These are phyloP conservation scores for Toxotes lorentzi DNA, from an alignment of 2,797 vertebrate species.

Conservation along the genomic window DNA sequence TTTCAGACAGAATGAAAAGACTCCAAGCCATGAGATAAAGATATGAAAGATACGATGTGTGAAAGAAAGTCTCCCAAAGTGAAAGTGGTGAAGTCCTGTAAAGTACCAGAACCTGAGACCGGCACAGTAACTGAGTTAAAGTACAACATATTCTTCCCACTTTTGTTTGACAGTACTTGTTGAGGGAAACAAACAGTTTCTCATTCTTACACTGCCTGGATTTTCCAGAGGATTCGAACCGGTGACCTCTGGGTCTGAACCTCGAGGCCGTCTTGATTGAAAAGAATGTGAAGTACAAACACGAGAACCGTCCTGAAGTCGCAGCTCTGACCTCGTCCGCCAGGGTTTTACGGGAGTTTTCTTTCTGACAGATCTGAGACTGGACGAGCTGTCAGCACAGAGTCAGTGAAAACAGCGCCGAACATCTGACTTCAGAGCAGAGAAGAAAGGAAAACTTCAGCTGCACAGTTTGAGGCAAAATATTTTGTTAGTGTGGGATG, in stretches of 20 bases:
- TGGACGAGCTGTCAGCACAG: slow-evolving; percentile 37
- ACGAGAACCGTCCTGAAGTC: slow-evolving; percentile 29
- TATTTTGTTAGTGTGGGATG: slow-evolving; percentile 58
- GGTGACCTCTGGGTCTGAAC: slow-evolving; percentile 20
- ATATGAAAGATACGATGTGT: not conserved
- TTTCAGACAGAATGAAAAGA: not conserved
- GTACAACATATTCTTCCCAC: not conserved
- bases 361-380: slow-evolving; percentile 36
- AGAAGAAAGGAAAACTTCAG: slow-evolving; percentile 39
- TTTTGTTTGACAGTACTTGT: not conserved
- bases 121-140: not conserved
- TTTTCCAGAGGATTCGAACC: not conserved
- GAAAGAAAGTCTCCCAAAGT: not conserved
- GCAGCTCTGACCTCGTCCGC: slow-evolving; percentile 48
- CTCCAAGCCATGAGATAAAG: too few relatives aligned
- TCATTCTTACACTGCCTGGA: not conserved
- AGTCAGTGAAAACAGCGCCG: slow-evolving; percentile 47
- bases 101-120: not conserved
- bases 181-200: not conserved
- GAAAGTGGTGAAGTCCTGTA: not conserved
- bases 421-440: slow-evolving; percentile 40
- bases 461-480: slow-evolving; percentile 55
- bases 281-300: slow-evolving; percentile 69
- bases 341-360: slow-evolving; percentile 47
- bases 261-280: slow-evolving; percentile 37